A percentile compares a stretch with the other conserved stretches of the same genome.
Conservation (phyloP, 2,797 vertebrate genomes). For the Danionella dracula region DNA sequence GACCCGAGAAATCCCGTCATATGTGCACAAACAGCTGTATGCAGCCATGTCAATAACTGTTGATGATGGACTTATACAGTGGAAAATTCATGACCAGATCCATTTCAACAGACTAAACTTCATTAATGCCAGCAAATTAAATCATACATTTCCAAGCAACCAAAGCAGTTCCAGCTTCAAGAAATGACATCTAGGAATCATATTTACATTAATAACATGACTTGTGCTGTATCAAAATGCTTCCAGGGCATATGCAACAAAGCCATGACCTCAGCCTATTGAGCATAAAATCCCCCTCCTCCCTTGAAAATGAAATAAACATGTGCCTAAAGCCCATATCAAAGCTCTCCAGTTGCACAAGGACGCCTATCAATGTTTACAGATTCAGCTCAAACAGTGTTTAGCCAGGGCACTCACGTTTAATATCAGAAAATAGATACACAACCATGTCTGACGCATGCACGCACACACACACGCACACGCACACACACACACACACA, state of each 20-base stretch:
- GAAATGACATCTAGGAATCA: not conserved
- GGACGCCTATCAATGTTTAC: conserved; percentile 71
- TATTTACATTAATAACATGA: conserved; percentile 2
- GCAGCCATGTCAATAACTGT: not conserved
- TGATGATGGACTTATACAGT: not conserved
- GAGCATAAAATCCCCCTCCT: conserved; percentile 26
- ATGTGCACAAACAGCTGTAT: not conserved
- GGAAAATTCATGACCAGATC: not conserved
- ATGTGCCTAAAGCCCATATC: conserved; percentile 73
- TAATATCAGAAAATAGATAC: conserved; percentile 78
- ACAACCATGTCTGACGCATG: not conserved
- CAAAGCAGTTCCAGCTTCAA: not conserved
- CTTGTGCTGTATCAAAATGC: conserved; percentile 1
- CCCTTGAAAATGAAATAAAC: conserved; percentile 44
- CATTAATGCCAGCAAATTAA: not conserved
- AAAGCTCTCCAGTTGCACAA: conserved; percentile 69
- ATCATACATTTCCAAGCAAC: too few relatives aligned
- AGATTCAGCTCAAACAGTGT: conserved; percentile 65
- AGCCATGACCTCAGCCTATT: conserved; percentile 25
- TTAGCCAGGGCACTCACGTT: conserved; percentile 61
- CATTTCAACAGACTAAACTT: not conserved
- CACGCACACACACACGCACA: not conserved
- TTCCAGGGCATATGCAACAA: conserved; percentile 7
- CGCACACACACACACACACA: conserved; percentile 46
- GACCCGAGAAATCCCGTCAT: not conserved